Evolutionary conservation across 2,113 vertebrate genomes (phyloP).

Genomic region (Antidorcas marsupialis): DNA sequence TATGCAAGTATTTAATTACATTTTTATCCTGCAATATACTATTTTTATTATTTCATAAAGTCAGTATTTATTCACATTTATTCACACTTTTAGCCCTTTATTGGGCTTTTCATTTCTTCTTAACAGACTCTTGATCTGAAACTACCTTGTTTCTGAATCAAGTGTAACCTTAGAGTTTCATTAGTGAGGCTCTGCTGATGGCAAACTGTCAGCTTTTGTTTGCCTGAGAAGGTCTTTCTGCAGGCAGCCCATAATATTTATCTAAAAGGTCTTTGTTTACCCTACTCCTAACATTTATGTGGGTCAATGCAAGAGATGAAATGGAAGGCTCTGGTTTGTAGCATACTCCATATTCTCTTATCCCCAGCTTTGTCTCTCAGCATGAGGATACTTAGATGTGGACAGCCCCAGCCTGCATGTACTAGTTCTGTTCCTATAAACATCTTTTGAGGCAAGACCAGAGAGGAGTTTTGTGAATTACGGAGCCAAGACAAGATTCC

Average conservation of each 20-base stretch:
- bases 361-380: background rate
- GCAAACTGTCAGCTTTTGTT: background rate
- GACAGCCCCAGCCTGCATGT: accelerated
- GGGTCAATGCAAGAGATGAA: background rate
- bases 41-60: background rate
- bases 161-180: background rate
- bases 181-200: background rate
- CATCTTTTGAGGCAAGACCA: background rate
- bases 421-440: background rate
- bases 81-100: background rate
- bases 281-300: background rate
- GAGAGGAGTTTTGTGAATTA: background rate
- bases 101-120: background rate
- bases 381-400: accelerated
- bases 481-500: accelerated
- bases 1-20: background rate
- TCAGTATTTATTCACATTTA: background rate
- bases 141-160: background rate
- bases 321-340: no score
- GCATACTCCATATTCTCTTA: background rate
- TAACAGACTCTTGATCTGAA: background rate
- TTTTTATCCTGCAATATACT: background rate
- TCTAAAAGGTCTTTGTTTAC: background rate
- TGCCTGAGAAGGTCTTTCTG: background rate
- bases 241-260: background rate